phyloP scores from a whole-genome alignment of 2,797 vertebrate species.

The Pachyuromys duprasi region DNA sequence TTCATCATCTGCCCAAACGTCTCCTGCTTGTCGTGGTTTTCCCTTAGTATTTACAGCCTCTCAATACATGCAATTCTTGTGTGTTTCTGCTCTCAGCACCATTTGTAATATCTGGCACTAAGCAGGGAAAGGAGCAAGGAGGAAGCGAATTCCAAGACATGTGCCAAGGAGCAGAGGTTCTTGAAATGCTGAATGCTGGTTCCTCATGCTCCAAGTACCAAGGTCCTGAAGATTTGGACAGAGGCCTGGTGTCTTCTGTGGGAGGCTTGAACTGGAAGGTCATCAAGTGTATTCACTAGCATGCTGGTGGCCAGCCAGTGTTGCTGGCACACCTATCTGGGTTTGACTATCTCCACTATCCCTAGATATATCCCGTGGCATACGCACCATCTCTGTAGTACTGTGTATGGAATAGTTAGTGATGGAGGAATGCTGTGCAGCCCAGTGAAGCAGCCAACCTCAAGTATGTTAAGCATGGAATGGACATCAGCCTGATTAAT shows the following conservation, averaged over 20 bases:
- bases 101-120: rapidly evolving
- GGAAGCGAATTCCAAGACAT: neutral
- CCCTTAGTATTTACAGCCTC: rapidly evolving
- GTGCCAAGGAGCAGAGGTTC: neutral
- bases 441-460: neutral
- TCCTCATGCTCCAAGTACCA: no score
- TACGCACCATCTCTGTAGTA: neutral
- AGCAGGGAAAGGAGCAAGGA: neutral
- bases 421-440: neutral
- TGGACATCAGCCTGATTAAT: neutral
- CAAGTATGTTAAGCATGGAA: rapidly evolving
- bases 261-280: rapidly evolving
- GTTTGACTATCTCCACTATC: rapidly evolving
- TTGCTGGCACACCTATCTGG: neutral
- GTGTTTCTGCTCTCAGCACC: neutral
- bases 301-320: no score
- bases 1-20: rapidly evolving
- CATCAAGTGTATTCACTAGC: neutral
- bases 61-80: rapidly evolving
- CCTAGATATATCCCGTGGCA: neutral
- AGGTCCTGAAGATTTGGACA: rapidly evolving
- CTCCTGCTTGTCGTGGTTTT: no score
- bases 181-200: rapidly evolving
- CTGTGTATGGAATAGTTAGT: no score
- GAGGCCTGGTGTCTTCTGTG: rapidly evolving